phyloP scores from a whole-genome alignment of 2,888 invertebrate genomes.

The Automeris io region DNA sequence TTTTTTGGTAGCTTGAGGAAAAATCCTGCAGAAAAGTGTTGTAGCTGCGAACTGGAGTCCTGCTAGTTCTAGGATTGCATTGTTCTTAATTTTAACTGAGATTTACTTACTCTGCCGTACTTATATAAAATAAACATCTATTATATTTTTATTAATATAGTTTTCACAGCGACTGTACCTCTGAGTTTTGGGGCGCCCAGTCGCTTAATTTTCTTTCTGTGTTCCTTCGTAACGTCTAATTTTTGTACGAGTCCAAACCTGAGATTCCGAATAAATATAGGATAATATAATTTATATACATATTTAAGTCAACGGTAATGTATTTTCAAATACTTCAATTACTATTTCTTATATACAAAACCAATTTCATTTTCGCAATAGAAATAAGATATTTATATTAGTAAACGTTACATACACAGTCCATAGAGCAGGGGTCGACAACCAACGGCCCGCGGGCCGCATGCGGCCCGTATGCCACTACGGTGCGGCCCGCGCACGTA shows the following conservation, averaged over 20 bases:
- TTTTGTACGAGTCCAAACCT: conserved; percentile 12
- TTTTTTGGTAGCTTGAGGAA: too few relatives aligned
- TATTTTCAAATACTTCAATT: background rate
- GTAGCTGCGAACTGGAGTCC: too few relatives aligned
- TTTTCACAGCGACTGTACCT: conserved; percentile 15
- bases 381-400: background rate
- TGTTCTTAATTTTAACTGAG: too few relatives aligned
- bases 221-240: conserved; percentile 10
- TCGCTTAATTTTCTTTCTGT: conserved; percentile 21
- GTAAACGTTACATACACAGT: too few relatives aligned
- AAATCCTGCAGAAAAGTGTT: too few relatives aligned
- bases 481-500: too few relatives aligned
- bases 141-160: background rate
- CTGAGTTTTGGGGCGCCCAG: conserved; percentile 14
- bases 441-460: too few relatives aligned
- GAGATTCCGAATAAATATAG: conserved; percentile 13
- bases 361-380: background rate
- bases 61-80: too few relatives aligned
- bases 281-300: conserved; percentile 1
- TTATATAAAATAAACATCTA: background rate
- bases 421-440: too few relatives aligned
- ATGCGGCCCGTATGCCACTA: too few relatives aligned
- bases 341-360: background rate
- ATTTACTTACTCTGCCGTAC: too few relatives aligned
- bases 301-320: too few relatives aligned